These are phyloP conservation scores for Scolanthus callimorphus DNA, from an alignment of 92 coral and sea anemone genomes.

Conservation along the genomic window DNA sequence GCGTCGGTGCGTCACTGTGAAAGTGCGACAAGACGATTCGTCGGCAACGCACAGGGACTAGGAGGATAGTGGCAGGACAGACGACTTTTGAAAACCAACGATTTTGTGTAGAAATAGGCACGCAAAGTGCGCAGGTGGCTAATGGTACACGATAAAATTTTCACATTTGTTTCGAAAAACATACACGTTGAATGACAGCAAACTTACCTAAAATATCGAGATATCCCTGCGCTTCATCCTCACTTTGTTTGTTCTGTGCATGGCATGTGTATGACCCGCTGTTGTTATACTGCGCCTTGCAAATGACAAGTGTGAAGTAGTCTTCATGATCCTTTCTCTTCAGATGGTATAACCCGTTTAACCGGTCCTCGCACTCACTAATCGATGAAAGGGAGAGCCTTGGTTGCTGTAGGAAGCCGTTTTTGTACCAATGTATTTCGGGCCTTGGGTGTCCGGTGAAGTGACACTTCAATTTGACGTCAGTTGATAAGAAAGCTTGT, in stretches of 20 bases:
- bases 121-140: no score
- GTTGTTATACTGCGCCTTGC: constrained; percentile 18
- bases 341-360: constrained; percentile 7
- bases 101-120: no score
- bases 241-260: constrained; percentile 30
- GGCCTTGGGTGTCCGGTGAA: constrained; percentile 57
- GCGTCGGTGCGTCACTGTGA: no score
- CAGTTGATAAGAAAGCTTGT: constrained; percentile 10
- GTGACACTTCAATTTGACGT: constrained; percentile 29
- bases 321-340: not conserved
- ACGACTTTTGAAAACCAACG: no score
- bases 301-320: constrained; percentile 17
- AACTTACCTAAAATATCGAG: constrained; percentile 33
- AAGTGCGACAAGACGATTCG: no score
- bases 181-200: no score
- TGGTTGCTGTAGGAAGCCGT: constrained; percentile 3
- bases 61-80: no score
- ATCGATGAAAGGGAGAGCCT: not conserved
- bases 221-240: constrained; percentile 15
- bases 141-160: no score
- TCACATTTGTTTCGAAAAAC: no score
- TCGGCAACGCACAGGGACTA: no score
- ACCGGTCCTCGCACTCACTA: constrained; percentile 4
- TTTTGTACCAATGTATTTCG: constrained; percentile 31
- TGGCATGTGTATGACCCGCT: constrained; percentile 25